Evolutionary conservation across 2,888 invertebrate genomes (phyloP).

Genomic region (Erebia epiphron): DNA sequence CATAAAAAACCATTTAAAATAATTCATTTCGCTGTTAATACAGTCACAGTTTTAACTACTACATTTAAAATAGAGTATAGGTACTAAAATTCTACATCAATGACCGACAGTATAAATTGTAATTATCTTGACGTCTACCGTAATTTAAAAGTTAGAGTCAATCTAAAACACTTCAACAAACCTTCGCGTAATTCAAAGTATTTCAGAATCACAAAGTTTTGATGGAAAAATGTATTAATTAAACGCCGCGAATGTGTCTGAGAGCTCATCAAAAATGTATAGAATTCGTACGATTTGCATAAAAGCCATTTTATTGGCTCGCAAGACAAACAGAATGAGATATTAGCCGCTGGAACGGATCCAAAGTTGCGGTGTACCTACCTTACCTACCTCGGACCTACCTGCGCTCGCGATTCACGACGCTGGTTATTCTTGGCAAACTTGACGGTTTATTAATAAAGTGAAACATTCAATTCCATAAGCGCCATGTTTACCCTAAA

Average conservation of each 20-base stretch:
- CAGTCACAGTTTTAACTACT: not conserved
- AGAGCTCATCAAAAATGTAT: slow-evolving; percentile 82
- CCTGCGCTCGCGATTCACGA: slow-evolving; percentile 27
- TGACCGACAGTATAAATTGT: not conserved
- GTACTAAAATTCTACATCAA: too few species aligned
- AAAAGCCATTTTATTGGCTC: slow-evolving; percentile 83
- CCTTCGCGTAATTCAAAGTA: slow-evolving; percentile 34
- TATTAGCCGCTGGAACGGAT: slow-evolving; percentile 78
- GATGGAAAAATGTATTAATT: slow-evolving; percentile 80
- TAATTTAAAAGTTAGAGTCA: slow-evolving; percentile 32
- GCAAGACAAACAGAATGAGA: slow-evolving; percentile 82
- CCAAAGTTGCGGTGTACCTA: slow-evolving; percentile 57
- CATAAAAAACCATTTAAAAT: too few species aligned
- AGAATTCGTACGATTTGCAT: slow-evolving; percentile 83
- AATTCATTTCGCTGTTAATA: not conserved
- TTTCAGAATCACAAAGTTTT: slow-evolving; percentile 63
- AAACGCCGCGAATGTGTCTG: slow-evolving; percentile 68
- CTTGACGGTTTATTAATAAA: slow-evolving; percentile 10
- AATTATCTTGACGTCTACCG: slow-evolving; percentile 12
- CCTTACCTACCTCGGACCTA: slow-evolving; percentile 5
- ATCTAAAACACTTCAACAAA: slow-evolving; percentile 30
- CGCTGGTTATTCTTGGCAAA: slow-evolving; percentile 13
- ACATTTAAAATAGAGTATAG: too few species aligned
- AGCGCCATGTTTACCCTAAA: too few species aligned
- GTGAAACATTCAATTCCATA: too few species aligned